phyloP scores from a whole-genome alignment of 2,113 vertebrate genomes.

The Myiozetetes cayanensis region DNA sequence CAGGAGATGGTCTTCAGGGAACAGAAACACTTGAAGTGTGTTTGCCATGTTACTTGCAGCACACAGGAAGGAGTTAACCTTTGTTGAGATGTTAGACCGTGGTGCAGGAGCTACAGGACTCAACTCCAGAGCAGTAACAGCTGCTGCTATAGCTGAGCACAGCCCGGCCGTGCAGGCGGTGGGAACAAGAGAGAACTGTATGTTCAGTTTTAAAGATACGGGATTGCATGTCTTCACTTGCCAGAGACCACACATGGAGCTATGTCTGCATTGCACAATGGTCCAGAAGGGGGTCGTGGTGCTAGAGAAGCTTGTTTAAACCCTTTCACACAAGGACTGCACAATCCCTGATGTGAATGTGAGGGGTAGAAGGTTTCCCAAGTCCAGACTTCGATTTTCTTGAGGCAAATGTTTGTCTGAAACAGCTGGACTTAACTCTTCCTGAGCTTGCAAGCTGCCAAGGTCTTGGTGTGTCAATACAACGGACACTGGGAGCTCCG shows the following conservation, averaged over 20 bases:
- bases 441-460: neutral
- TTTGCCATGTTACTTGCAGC: neutral
- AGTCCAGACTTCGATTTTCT: neutral
- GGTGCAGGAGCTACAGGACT: neutral
- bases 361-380: neutral
- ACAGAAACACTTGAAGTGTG: neutral
- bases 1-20: neutral
- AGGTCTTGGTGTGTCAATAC: neutral
- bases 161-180: accelerated
- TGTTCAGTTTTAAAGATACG: neutral
- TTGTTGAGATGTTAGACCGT: neutral
- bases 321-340: accelerated
- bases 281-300: neutral
- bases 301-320: neutral
- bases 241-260: neutral
- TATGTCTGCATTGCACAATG: neutral
- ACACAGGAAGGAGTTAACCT: neutral
- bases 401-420: neutral
- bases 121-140: neutral
- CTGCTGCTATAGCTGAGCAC: neutral
- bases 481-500: neutral
- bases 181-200: no score
- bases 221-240: neutral
- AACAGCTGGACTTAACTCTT: neutral
- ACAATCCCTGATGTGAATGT: neutral